Conservation (phyloP, 2,888 invertebrate species). For the Cordilura impudica region DNA sequence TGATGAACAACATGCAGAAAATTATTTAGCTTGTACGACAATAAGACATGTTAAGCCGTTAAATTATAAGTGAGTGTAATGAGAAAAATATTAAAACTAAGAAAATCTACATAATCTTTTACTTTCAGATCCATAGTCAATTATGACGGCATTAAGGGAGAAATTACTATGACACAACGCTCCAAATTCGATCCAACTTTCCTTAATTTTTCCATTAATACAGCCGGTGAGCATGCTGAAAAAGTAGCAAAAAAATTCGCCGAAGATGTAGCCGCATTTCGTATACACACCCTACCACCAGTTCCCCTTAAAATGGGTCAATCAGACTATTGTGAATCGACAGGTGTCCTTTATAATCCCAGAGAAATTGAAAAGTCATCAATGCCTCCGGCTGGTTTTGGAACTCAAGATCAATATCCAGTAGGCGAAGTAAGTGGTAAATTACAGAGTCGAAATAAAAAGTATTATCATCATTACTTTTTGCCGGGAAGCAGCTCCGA, state of each 20-base stretch:
- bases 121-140: slow-evolving; percentile 82
- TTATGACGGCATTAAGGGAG: slow-evolving; percentile 88
- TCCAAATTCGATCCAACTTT: slow-evolving; percentile 92
- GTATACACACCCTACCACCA: slow-evolving; percentile 85
- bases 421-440: slow-evolving; percentile 94
- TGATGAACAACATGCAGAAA: slow-evolving; percentile 86
- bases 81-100: not conserved
- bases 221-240: slow-evolving; percentile 83
- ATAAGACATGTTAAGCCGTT: slow-evolving; percentile 84
- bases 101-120: not conserved
- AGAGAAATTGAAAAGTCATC: slow-evolving; percentile 79
- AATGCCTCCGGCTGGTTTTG: slow-evolving; percentile 85
- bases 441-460: slow-evolving; percentile 85
- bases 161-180: slow-evolving; percentile 86
- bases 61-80: slow-evolving; percentile 83
- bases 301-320: slow-evolving; percentile 79
- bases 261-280: slow-evolving; percentile 85
- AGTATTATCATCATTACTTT: slow-evolving; percentile 83
- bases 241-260: slow-evolving; percentile 85
- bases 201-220: slow-evolving; percentile 84
- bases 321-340: slow-evolving; percentile 82
- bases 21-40: slow-evolving; percentile 90
- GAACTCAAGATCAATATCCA: slow-evolving; percentile 90
- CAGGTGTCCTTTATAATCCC: slow-evolving; percentile 89
- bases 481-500: slow-evolving; percentile 85